phyloP scores from a whole-genome alignment of 2,113 vertebrate species.

The Genyomyrus donnyi region DNA sequence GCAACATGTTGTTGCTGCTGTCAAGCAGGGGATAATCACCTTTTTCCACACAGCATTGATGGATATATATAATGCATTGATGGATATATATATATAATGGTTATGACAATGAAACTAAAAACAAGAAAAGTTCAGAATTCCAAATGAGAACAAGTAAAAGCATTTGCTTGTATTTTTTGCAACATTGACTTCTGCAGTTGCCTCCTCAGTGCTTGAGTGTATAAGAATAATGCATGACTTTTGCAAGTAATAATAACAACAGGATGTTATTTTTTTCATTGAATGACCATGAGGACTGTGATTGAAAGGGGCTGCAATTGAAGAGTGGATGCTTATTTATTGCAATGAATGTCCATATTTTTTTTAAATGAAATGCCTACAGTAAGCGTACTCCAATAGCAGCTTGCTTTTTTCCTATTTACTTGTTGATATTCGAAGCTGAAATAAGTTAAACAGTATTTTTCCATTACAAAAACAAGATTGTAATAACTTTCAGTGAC shows the following conservation, averaged over 20 bases:
- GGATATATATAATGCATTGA: background rate
- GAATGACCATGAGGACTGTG: background rate
- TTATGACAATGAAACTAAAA: background rate
- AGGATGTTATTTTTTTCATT: background rate
- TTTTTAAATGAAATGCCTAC: background rate
- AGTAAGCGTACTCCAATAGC: background rate
- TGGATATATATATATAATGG: background rate
- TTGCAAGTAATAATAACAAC: background rate
- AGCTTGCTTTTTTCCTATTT: background rate
- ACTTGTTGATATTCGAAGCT: background rate
- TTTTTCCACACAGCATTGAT: background rate
- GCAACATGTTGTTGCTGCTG: background rate
- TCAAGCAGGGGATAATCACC: background rate
- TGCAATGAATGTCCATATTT: background rate
- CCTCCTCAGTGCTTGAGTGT: background rate
- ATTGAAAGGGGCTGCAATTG: background rate
- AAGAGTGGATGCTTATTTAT: background rate
- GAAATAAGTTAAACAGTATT: background rate
- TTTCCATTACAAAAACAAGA: background rate
- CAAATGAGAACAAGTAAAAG: background rate
- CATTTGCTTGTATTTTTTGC: background rate
- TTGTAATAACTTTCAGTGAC: background rate
- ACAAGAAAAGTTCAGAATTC: background rate
- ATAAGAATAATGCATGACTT: background rate
- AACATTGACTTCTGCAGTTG: background rate